Percentiles rank a stretch among this genome's conserved stretches.
Conservation (phyloP, 1,140 invertebrate species). For the Drosophila kepulauana region DNA sequence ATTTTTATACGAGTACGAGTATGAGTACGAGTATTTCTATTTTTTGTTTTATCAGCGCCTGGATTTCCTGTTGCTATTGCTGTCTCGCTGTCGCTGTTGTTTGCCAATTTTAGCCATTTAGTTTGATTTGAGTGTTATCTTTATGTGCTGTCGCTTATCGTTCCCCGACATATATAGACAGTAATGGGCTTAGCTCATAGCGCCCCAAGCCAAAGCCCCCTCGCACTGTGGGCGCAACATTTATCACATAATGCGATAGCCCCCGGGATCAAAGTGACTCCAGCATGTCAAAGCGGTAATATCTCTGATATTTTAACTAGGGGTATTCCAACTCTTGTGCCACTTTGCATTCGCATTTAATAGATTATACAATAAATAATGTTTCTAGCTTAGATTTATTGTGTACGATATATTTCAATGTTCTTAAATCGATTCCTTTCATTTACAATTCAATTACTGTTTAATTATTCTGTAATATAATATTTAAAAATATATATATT, state of each 20-base stretch:
- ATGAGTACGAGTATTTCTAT: not conserved
- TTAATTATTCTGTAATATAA: too few species aligned
- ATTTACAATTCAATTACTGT: too few species aligned
- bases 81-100: conserved; percentile 49
- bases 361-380: not conserved
- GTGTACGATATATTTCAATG: too few species aligned
- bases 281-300: conserved; percentile 38
- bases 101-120: conserved; percentile 82
- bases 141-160: conserved; percentile 77
- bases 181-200: conserved; percentile 69
- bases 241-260: conserved; percentile 34
- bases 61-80: conserved; percentile 79
- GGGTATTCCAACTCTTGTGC: conserved; percentile 26
- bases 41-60: conserved; percentile 55
- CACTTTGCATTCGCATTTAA: not conserved
- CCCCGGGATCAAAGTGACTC: conserved; percentile 18
- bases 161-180: conserved; percentile 42
- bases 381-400: too few species aligned
- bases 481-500: too few species aligned
- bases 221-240: conserved; percentile 28
- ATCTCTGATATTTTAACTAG: conserved; percentile 26
- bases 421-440: too few species aligned
- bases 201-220: conserved; percentile 13
- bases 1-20: conserved; percentile 66
- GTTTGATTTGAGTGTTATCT: conserved; percentile 79